Evolutionary conservation across 2,888 invertebrate species (phyloP).

Genomic region (Volucella bombylans): DNA sequence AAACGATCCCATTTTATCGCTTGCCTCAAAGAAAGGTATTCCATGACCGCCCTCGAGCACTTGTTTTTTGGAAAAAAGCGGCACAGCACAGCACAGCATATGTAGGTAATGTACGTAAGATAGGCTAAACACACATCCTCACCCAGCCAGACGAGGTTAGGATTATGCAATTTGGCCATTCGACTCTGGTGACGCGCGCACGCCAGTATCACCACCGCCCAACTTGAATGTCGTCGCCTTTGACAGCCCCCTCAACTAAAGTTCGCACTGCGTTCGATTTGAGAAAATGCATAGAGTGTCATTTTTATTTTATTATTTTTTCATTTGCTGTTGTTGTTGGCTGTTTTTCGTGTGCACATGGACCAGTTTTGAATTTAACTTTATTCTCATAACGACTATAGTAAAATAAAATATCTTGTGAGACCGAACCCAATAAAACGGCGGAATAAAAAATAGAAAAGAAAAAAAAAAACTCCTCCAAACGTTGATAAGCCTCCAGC

Average conservation of each 20-base stretch:
- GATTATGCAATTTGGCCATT: constrained; percentile 60
- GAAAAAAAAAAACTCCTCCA: constrained; percentile 9
- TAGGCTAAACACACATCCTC: constrained; percentile 16
- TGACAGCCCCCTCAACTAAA: constrained; percentile 62
- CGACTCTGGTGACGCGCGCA: constrained; percentile 38
- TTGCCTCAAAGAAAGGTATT: constrained; percentile 57
- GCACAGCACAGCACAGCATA: constrained; percentile 2
- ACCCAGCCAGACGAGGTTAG: constrained; percentile 25
- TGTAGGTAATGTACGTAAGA: too few species aligned
- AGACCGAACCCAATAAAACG: constrained; percentile 33
- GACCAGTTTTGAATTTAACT: constrained; percentile 68
- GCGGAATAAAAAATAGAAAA: constrained; percentile 36
- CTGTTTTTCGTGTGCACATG: constrained; percentile 25
- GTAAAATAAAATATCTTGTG: constrained; percentile 65
- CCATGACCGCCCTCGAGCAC: constrained; percentile 55
- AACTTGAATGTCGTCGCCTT: constrained; percentile 59
- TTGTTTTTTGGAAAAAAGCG: constrained; percentile 24
- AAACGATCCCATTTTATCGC: constrained; percentile 41
- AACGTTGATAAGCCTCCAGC: constrained; percentile 60
- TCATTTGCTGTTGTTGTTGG: too few species aligned
- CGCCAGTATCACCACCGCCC: constrained; percentile 40
- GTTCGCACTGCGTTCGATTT: constrained; percentile 38
- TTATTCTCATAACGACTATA: constrained; percentile 54
- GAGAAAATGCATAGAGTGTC: constrained; percentile 63
- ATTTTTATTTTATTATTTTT: constrained; percentile 8